Conservation (phyloP, 2,888 invertebrate genomes). For the Eristalinus sepulchralis region DNA sequence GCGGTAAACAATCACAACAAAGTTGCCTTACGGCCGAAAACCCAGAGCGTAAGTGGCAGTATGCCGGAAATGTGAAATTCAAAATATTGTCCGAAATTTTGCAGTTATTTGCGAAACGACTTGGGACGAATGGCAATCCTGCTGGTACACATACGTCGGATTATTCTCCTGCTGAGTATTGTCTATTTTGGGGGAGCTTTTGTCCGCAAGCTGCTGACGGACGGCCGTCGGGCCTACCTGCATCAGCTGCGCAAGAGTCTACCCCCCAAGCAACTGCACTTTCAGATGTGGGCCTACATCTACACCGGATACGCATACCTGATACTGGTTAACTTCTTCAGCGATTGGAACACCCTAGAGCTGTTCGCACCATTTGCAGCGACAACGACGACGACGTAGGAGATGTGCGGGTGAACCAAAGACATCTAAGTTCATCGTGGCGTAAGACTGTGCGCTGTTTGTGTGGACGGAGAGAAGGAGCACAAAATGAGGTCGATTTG, state of each 20-base stretch:
- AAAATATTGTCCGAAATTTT: slow-evolving; percentile 46
- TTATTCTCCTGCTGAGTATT: slow-evolving; percentile 78
- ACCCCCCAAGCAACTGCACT: slow-evolving; percentile 76
- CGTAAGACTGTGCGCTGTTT: slow-evolving; percentile 1
- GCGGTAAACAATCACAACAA: slow-evolving; percentile 36
- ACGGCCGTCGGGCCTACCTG: slow-evolving; percentile 75
- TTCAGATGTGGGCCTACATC: slow-evolving; percentile 80
- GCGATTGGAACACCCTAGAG: slow-evolving; percentile 77
- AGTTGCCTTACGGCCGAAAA: slow-evolving; percentile 31
- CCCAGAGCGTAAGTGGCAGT: slow-evolving; percentile 7
- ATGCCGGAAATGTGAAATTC: slow-evolving; percentile 59
- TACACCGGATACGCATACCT: slow-evolving; percentile 78
- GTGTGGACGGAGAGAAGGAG: background rate
- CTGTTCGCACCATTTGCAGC: slow-evolving; percentile 70
- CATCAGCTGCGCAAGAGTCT: slow-evolving; percentile 73
- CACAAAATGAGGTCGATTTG: slow-evolving; percentile 43
- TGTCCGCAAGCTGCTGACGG: slow-evolving; percentile 76
- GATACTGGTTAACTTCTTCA: slow-evolving; percentile 77
- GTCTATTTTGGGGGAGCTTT: slow-evolving; percentile 79
- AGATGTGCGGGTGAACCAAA: background rate
- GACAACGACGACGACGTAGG: background rate
- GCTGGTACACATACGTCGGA: slow-evolving; percentile 79
- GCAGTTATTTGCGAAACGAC: slow-evolving; percentile 37
- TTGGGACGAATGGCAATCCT: slow-evolving; percentile 76
- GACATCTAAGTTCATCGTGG: slow-evolving; percentile 3